Conservation (phyloP, 1,140 invertebrate species). For the Bombus pyrosoma region DNA sequence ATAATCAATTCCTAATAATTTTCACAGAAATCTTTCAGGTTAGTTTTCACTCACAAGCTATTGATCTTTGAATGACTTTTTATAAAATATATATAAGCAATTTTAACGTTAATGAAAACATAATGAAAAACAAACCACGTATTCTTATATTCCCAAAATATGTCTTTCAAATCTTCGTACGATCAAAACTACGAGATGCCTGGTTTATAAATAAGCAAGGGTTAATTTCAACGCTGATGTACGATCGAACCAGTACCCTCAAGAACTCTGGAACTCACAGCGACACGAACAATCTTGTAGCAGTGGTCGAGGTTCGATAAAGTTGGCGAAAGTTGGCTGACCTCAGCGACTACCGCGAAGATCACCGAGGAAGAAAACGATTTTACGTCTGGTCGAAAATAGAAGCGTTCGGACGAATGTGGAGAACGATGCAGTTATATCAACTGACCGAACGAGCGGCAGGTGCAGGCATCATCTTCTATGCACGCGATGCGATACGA, state of each 20-base stretch:
- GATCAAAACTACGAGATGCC: background rate
- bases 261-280: conserved; percentile 19
- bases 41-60: no score
- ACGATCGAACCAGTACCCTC: background rate
- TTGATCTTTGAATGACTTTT: no score
- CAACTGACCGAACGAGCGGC: conserved; percentile 48
- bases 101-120: background rate
- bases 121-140: no score
- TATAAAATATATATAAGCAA: no score
- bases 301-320: background rate
- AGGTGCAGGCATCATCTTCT: conserved; percentile 57
- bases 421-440: conserved; percentile 26
- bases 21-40: no score
- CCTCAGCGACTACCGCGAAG: conserved; percentile 34
- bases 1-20: no score
- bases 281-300: background rate
- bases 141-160: background rate
- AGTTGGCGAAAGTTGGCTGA: conserved; percentile 16
- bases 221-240: background rate
- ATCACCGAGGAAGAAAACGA: conserved; percentile 7
- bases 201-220: background rate
- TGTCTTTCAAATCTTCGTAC: background rate
- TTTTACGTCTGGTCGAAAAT: conserved; percentile 52
- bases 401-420: conserved; percentile 11
- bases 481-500: conserved; percentile 24